Percentiles rank a stretch among this genome's conserved stretches.
Evolutionary conservation across 2,888 invertebrate genomes (phyloP).

Genomic region (Sphecodes monilicornis): DNA sequence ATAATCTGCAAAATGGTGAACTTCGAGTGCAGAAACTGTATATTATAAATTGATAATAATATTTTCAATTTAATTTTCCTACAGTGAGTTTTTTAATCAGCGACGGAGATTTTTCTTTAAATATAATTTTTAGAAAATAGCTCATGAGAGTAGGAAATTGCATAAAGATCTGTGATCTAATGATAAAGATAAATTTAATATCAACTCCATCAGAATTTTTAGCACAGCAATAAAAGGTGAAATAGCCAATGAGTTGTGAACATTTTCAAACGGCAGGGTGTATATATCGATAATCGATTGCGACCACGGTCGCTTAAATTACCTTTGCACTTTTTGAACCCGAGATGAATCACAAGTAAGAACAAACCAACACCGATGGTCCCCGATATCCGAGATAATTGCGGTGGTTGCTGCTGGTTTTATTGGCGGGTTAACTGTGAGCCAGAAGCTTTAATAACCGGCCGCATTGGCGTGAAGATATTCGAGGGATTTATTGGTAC

Average conservation of each 20-base stretch:
- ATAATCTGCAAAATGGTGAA: too few species aligned
- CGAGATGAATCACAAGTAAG: constrained; percentile 36
- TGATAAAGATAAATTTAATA: not conserved
- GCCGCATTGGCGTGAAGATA: constrained; percentile 60
- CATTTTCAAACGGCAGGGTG: not conserved
- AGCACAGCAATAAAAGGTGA: not conserved
- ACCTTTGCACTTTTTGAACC: constrained; percentile 18
- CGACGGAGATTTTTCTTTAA: not conserved
- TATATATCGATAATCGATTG: constrained; percentile 11
- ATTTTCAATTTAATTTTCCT: not conserved
- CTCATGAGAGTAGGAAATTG: not conserved
- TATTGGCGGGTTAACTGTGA: constrained; percentile 69
- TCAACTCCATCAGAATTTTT: not conserved
- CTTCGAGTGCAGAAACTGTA: too few species aligned
- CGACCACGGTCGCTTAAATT: constrained; percentile 32
- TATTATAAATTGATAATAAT: too few species aligned
- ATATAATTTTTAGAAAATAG: not conserved
- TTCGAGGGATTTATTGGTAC: constrained; percentile 64
- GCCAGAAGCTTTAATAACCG: constrained; percentile 67
- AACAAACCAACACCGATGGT: constrained; percentile 45
- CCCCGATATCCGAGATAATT: constrained; percentile 53
- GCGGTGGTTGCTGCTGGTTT: constrained; percentile 51
- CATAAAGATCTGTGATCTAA: not conserved
- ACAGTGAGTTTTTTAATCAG: not conserved
- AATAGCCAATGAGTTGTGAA: not conserved